Evolutionary conservation across 2,797 vertebrate species (phyloP).

Genomic region (Chaunax sp.): DNA sequence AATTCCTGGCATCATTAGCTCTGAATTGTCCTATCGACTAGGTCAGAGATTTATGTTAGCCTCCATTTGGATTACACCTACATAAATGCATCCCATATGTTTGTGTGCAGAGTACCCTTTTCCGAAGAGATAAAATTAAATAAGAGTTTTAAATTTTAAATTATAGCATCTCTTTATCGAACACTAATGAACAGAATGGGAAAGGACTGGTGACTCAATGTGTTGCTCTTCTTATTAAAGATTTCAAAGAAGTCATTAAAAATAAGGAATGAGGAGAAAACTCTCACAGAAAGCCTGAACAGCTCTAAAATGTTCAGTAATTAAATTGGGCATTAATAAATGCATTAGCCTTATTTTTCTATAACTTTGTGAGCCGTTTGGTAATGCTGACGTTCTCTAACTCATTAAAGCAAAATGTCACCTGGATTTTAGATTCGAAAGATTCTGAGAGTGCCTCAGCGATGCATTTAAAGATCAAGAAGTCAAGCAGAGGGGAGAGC

Average conservation of each 20-base stretch:
- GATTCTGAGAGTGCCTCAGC: constrained; percentile 47
- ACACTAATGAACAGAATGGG: constrained; percentile 53
- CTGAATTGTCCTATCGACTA: constrained; percentile 54
- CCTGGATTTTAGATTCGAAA: constrained; percentile 49
- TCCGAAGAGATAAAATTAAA: not conserved
- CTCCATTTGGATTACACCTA: constrained; percentile 42
- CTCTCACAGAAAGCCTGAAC: constrained; percentile 50
- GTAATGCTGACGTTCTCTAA: constrained; percentile 64
- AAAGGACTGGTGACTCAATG: constrained; percentile 30
- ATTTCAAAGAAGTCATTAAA: constrained; percentile 64
- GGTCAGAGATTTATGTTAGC: constrained; percentile 67
- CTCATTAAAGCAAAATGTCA: constrained; percentile 70
- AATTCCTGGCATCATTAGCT: constrained; percentile 51
- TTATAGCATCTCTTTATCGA: constrained; percentile 45
- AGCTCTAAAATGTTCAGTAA: constrained; percentile 59
- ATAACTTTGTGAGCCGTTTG: constrained; percentile 57
- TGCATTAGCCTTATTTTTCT: constrained; percentile 67
- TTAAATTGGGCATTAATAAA: constrained; percentile 79
- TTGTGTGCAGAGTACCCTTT: not conserved
- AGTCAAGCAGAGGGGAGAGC: constrained; percentile 43
- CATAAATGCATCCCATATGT: constrained; percentile 25
- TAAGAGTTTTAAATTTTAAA: constrained; percentile 46
- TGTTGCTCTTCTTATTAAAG: constrained; percentile 57
- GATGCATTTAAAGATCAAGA: constrained; percentile 50
- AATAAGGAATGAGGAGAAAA: constrained; percentile 40